These are phyloP conservation scores for Eupelmus urozonus DNA, from an alignment of 2,888 invertebrate genomes.

Conservation along the genomic window DNA sequence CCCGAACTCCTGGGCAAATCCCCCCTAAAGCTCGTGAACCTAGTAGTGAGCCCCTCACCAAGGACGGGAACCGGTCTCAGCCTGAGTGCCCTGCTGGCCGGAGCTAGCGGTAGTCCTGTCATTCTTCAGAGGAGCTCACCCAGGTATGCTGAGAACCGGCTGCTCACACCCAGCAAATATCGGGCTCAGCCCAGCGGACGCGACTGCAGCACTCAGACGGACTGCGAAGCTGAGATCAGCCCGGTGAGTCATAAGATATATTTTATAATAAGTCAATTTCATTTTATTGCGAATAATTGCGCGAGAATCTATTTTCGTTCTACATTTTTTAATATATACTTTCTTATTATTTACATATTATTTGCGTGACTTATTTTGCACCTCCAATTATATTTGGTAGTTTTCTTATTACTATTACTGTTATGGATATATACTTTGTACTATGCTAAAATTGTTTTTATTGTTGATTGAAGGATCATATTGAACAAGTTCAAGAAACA, in stretches of 20 bases:
- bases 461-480: slow-evolving; percentile 43
- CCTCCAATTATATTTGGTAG: no score
- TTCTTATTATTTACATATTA: no score
- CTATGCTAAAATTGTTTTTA: no score
- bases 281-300: not conserved
- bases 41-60: slow-evolving; percentile 64
- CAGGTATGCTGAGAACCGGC: slow-evolving; percentile 77
- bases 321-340: no score
- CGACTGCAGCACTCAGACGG: slow-evolving; percentile 86
- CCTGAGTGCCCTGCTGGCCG: slow-evolving; percentile 50
- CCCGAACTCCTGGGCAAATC: slow-evolving; percentile 67
- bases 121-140: slow-evolving; percentile 57
- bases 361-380: no score
- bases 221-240: slow-evolving; percentile 79
- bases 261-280: no score
- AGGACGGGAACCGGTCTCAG: not conserved
- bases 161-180: slow-evolving; percentile 81
- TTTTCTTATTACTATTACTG: no score
- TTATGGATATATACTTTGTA: no score
- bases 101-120: slow-evolving; percentile 54
- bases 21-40: slow-evolving; percentile 70
- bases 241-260: no score
- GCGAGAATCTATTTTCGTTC: no score
- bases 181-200: slow-evolving; percentile 79
- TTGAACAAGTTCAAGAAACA: slow-evolving; percentile 62